phyloP scores from a whole-genome alignment of 2,888 invertebrate species.

The Anagyrus pseudococci region DNA sequence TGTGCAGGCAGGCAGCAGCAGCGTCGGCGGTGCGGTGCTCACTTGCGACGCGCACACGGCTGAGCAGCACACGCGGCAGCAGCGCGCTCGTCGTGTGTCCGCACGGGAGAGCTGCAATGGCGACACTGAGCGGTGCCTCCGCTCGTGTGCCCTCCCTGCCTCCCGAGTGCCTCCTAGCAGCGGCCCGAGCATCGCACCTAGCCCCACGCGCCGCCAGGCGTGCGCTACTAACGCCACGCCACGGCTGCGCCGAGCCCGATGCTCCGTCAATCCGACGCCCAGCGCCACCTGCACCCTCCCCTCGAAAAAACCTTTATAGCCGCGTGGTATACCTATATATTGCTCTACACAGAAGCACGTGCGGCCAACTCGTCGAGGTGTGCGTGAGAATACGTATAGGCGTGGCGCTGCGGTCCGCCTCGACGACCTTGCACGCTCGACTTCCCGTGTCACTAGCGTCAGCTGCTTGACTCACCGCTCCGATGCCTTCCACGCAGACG shows the following conservation, averaged over 20 bases:
- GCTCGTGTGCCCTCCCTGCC: constrained; percentile 58
- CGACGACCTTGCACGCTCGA: too few species aligned
- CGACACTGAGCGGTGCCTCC: constrained; percentile 62
- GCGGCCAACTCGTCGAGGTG: too few species aligned
- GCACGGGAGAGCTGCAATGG: constrained; percentile 62
- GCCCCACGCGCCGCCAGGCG: constrained; percentile 49
- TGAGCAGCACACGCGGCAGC: constrained; percentile 2
- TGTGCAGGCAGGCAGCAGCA: neutral
- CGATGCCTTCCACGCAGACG: too few species aligned
- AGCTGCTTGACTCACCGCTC: too few species aligned
- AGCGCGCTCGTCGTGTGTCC: constrained; percentile 28
- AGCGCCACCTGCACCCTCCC: neutral
- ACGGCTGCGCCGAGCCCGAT: constrained; percentile 43
- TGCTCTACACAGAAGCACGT: too few species aligned
- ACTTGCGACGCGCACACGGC: neutral
- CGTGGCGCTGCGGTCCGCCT: too few species aligned
- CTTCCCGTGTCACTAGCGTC: too few species aligned
- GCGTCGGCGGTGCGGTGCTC: neutral
- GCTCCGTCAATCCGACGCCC: neutral
- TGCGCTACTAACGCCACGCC: constrained; percentile 52
- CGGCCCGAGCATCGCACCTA: constrained; percentile 51
- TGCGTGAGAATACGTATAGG: too few species aligned
- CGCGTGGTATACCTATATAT: too few species aligned
- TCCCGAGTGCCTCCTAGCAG: constrained; percentile 57
- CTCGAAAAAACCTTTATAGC: too few species aligned